Base-by-base conservation (phyloP, 2,113 vertebrate species). In the Micronycteris hirsuta region DNA sequence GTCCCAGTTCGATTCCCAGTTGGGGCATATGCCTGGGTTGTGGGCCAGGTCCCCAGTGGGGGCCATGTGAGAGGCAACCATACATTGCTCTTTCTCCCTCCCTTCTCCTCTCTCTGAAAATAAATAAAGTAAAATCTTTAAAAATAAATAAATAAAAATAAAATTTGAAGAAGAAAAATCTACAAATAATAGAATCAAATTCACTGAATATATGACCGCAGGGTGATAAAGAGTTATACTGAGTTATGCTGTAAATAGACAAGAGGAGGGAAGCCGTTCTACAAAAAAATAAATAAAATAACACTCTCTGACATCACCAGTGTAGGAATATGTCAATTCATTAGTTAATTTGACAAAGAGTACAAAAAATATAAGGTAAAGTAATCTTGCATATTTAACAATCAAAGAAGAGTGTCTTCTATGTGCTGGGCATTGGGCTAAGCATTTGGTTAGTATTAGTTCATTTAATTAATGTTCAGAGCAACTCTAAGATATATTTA, bases 331-430 rank as follows among this genome's bases (percentile, higher is more conserved):
- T 70, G n/a, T 52, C 49, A 86, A 33, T 93, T 95, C 70, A 81
- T 14, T 41, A 88, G 70, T 94, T 76, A 94, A 93, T 85, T 91
- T 76, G 81, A 94, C 31, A 96, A 63, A 58, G 16, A 71, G 8
- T n/a, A 77, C 22, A 94, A 96, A 96, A 95, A 91, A 77, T 24
- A 28, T 63, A 81, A 80, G 89, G 70, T 20, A 96, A 96, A 93
- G 9, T 82, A 49, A 86, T 71, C 73, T 89, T 87, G 38, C 24
- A 89, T 78, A 88, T 58, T 93, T 93, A 92, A 91, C 24, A 94
- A 85, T 33, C 65, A 41, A 82, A 28, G 16, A 77, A 61, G 28
- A 65, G 7, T 84, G 31, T 71, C 36, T 70, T 90, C 52, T 87
- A n/a, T 49, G 26, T 82, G 1, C 31, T 92, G 11, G 31, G 5